phyloP scores from a whole-genome alignment of 2,113 vertebrate genomes.

The Todiramphus saurophagus region DNA sequence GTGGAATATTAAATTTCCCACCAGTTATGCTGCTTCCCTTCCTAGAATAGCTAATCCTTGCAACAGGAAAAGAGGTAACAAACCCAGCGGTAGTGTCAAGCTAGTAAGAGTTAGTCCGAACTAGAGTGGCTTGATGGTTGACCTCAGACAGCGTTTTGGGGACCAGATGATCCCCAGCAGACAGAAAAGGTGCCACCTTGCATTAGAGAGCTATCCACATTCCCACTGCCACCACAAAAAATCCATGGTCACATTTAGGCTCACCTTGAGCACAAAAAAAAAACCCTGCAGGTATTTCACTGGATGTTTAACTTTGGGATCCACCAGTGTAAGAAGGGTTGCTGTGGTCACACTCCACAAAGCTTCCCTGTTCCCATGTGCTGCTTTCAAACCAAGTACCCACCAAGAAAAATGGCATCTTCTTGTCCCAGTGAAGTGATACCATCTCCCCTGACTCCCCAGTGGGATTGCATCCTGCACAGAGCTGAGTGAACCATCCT shows the following conservation, averaged over 20 bases:
- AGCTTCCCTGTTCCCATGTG: not conserved
- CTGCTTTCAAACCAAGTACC: not conserved
- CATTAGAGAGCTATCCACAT: not conserved
- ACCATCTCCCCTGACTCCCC: not conserved
- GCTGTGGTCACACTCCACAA: not conserved
- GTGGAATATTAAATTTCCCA: not conserved
- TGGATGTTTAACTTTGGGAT: not conserved
- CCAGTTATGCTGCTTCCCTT: not conserved
- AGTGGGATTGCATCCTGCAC: not conserved
- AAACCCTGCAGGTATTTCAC: not conserved
- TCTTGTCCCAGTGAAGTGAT: not conserved
- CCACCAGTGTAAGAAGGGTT: not conserved
- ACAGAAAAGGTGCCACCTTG: not conserved
- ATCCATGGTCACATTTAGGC: not conserved
- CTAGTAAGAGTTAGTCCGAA: not conserved
- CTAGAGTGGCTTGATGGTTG: not conserved
- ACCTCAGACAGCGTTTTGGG: not conserved
- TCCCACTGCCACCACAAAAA: not conserved
- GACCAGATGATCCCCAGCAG: not conserved
- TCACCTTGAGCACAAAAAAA: not conserved
- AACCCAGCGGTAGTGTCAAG: not conserved
- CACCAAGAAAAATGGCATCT: not conserved
- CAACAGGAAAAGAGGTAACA: not conserved
- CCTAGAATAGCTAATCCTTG: not conserved
- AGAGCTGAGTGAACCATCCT: not conserved